Conservation (phyloP, 2,113 vertebrate genomes). For the Ctenomys sociabilis region DNA sequence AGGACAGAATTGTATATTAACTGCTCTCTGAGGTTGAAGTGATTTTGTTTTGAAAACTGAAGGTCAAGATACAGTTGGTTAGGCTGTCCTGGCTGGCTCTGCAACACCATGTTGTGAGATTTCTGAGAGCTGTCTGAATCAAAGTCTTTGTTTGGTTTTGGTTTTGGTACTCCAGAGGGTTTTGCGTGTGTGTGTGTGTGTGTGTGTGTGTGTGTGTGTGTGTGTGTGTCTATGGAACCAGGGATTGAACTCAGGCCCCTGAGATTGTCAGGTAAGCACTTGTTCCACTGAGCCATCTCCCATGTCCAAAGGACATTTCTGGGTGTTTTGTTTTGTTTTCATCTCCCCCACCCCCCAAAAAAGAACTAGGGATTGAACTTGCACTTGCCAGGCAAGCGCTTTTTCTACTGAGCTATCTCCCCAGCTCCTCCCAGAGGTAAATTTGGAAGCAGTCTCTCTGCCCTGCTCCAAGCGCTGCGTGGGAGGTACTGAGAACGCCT, state of each 20-base stretch:
- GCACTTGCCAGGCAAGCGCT: no score
- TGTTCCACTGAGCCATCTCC: no score
- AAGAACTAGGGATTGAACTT: no score
- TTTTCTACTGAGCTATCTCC: no score
- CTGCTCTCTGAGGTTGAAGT: neutral
- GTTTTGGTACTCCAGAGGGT: neutral
- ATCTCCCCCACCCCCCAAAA: no score
- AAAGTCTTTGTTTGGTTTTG: neutral
- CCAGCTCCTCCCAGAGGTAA: neutral
- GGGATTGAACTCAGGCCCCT: no score
- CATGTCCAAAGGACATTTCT: no score
- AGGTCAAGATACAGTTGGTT: neutral
- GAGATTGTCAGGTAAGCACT: no score
- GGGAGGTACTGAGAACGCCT: neutral
- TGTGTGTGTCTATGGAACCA: no score
- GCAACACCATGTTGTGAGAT: neutral
- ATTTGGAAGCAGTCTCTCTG: neutral
- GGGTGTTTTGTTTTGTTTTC: no score
- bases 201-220: no score
- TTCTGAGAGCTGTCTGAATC: conserved; percentile 27
- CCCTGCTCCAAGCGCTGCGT: neutral
- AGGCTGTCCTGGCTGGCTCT: neutral
- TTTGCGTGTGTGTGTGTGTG: no score
- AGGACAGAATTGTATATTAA: neutral
- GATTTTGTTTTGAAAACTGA: conserved; percentile 18